Conservation (phyloP, 92 coral and sea anemone species). For the Umimayanthus chanpuru region DNA sequence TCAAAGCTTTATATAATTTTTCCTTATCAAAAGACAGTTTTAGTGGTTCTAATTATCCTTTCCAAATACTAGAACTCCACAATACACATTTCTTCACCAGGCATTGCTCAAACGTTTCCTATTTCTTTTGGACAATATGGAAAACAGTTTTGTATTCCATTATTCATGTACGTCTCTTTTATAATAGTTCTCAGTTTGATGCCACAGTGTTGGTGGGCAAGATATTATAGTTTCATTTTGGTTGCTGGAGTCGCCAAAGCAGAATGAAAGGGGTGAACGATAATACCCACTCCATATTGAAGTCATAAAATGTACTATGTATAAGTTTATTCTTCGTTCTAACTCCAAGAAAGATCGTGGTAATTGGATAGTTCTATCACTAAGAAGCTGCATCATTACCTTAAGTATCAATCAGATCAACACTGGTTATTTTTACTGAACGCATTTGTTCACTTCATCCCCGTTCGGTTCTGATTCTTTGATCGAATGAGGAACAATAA, state of each 20-base stretch:
- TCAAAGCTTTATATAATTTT: background rate
- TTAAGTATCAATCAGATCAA: too few relatives aligned
- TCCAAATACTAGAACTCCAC: background rate
- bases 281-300: too few relatives aligned
- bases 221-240: background rate
- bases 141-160: conserved; percentile 15
- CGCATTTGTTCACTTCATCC: background rate
- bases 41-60: too few relatives aligned
- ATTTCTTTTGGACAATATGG: background rate
- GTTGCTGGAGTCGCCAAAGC: background rate
- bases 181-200: background rate
- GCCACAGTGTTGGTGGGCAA: background rate
- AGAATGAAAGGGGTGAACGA: too few relatives aligned
- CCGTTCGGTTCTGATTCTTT: background rate
- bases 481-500: background rate
- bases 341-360: background rate
- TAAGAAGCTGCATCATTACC: too few relatives aligned
- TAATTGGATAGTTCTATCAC: background rate
- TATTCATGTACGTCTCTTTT: background rate
- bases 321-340: too few relatives aligned
- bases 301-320: background rate
- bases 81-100: background rate
- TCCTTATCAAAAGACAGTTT: background rate
- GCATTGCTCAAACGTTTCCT: background rate
- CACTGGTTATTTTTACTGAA: background rate